Evolutionary conservation across 2,113 vertebrate genomes (phyloP).

Genomic region (Burhinus oedicnemus): DNA sequence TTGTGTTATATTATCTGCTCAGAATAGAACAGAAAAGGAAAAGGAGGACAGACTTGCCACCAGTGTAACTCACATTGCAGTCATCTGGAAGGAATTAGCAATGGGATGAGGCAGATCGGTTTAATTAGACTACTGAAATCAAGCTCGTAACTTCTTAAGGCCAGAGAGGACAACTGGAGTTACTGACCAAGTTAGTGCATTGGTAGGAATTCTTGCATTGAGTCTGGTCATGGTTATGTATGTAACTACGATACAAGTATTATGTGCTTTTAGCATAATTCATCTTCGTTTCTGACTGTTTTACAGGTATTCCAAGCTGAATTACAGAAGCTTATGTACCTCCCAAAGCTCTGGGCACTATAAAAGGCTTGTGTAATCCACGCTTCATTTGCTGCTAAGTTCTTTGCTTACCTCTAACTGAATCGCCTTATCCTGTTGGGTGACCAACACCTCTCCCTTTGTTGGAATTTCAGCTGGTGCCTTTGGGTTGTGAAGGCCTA

Average conservation of each 20-base stretch:
- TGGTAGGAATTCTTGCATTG: not conserved
- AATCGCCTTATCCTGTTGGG: not conserved
- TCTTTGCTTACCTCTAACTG: not conserved
- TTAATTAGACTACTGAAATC: constrained; percentile 40
- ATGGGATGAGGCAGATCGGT: not conserved
- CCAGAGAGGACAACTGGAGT: not conserved
- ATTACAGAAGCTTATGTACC: not conserved
- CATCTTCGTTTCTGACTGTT: not conserved
- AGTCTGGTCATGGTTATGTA: not conserved
- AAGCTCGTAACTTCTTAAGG: not conserved
- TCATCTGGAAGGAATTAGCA: constrained; percentile 42
- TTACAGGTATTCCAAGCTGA: not conserved
- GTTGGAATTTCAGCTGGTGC: not conserved
- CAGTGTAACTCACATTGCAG: not conserved
- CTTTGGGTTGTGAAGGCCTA: not conserved
- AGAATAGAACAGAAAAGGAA: constrained; percentile 16
- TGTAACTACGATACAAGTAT: not conserved
- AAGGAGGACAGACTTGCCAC: not conserved
- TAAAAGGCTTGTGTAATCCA: not conserved
- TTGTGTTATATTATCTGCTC: not conserved
- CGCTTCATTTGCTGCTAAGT: not conserved
- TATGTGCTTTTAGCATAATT: not conserved
- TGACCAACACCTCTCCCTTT: not conserved
- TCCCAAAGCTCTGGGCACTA: not conserved
- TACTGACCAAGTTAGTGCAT: not conserved